Conservation (phyloP, 2,888 invertebrate genomes). For the Xestoiulus laeticollis region DNA sequence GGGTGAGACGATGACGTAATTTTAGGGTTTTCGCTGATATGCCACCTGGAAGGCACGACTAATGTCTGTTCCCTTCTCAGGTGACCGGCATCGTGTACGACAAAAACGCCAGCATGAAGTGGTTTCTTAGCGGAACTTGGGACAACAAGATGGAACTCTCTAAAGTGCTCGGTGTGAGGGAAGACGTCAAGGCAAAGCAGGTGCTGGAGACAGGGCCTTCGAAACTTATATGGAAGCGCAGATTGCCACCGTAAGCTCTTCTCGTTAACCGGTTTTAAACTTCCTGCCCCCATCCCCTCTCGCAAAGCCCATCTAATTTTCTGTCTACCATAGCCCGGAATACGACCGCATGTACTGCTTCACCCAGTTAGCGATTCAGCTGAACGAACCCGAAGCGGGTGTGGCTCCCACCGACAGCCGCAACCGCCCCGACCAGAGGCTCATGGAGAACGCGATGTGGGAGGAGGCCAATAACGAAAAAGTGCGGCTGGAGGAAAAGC, state of each 20-base stretch:
- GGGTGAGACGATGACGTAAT: slow-evolving; percentile 72
- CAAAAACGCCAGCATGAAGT: slow-evolving; percentile 69
- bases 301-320: not conserved
- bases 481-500: slow-evolving; percentile 91
- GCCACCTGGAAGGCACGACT: not conserved
- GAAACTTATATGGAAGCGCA: slow-evolving; percentile 85
- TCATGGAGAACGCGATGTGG: slow-evolving; percentile 96
- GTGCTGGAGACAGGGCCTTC: slow-evolving; percentile 93
- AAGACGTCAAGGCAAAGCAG: slow-evolving; percentile 75
- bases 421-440: slow-evolving; percentile 91
- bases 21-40: not conserved
- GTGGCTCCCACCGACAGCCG: slow-evolving; percentile 96
- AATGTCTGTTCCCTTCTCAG: slow-evolving; percentile 64
- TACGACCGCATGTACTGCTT: slow-evolving; percentile 88
- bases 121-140: slow-evolving; percentile 88
- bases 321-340: slow-evolving; percentile 67
- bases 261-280: not conserved
- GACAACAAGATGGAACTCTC: slow-evolving; percentile 95
- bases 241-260: slow-evolving; percentile 73
- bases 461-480: slow-evolving; percentile 83
- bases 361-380: slow-evolving; percentile 91
- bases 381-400: slow-evolving; percentile 92
- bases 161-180: slow-evolving; percentile 77
- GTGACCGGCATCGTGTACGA: slow-evolving; percentile 76
- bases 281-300: no score